These are phyloP conservation scores for Drosophila dives DNA, from an alignment of 2,888 invertebrate species.

Conservation along the genomic window DNA sequence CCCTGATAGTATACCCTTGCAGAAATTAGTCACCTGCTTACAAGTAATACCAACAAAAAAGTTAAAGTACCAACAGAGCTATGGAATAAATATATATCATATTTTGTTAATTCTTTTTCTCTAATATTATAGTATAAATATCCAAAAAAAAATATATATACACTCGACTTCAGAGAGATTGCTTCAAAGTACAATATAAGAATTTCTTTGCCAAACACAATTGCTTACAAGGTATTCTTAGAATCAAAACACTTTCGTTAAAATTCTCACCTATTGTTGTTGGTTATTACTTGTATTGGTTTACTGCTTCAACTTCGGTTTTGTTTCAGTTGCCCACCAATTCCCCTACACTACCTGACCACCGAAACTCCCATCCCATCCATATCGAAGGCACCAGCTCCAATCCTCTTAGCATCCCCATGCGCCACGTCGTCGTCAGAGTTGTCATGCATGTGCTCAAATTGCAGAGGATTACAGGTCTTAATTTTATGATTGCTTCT, in stretches of 20 bases:
- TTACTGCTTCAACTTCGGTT: conserved; percentile 34
- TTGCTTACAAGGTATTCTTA: conserved; percentile 2
- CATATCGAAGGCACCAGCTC: background rate
- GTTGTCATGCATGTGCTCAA: conserved; percentile 60
- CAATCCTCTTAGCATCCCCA: background rate
- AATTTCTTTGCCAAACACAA: background rate
- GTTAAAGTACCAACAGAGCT: background rate
- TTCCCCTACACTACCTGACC: background rate
- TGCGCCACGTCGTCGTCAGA: conserved; percentile 5
- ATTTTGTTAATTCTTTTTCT: background rate
- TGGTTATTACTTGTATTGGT: conserved; percentile 47
- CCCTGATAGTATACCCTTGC: background rate
- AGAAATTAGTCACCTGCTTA: background rate
- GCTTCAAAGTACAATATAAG: background rate
- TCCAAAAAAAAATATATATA: background rate
- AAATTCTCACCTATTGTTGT: conserved; percentile 4
- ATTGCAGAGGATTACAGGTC: conserved; percentile 78
- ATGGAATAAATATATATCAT: background rate
- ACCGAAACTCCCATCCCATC: background rate
- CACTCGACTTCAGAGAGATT: too few relatives aligned
- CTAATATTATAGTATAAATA: background rate
- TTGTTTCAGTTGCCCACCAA: conserved; percentile 29
- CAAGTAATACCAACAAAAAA: background rate
- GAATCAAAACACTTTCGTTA: background rate
- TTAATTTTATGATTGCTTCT: conserved; percentile 79